Percentiles rank a stretch among this genome's conserved stretches.
phyloP scores from a whole-genome alignment of 2,113 vertebrate genomes.

The Tachycineta bicolor region DNA sequence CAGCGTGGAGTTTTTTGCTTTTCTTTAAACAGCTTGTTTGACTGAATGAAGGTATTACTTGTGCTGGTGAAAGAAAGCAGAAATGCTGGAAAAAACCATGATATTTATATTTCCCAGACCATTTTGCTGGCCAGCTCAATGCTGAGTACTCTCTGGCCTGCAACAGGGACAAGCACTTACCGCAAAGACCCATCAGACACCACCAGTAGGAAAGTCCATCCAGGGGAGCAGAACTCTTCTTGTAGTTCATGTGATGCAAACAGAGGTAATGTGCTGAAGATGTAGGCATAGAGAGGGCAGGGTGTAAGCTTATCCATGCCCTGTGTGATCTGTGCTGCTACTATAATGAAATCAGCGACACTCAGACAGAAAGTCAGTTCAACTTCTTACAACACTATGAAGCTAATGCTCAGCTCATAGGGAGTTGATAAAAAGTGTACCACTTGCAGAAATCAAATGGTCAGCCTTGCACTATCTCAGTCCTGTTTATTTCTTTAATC shows the following conservation, averaged over 20 bases:
- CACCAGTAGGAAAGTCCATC: background rate
- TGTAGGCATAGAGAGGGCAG: background rate
- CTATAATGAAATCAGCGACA: background rate
- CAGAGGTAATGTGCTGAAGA: background rate
- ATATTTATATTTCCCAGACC: background rate
- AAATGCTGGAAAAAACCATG: background rate
- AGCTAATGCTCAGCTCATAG: background rate
- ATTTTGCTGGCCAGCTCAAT: background rate
- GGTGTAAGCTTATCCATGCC: background rate
- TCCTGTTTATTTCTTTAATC: background rate
- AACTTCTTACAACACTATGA: background rate
- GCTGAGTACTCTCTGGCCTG: background rate
- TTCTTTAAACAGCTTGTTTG: background rate
- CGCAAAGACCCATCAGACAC: background rate
- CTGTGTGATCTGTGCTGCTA: background rate
- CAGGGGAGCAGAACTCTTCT: background rate
- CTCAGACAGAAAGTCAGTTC: background rate
- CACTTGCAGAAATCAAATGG: background rate
- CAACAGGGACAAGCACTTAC: background rate
- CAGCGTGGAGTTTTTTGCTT: background rate
- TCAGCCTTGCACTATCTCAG: background rate
- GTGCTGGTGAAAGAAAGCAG: background rate
- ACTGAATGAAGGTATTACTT: background rate
- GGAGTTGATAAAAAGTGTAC: fast-evolving
- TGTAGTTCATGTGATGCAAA: background rate